Conservation (phyloP, 1,140 invertebrate species). For the Pteromalus puparum region DNA sequence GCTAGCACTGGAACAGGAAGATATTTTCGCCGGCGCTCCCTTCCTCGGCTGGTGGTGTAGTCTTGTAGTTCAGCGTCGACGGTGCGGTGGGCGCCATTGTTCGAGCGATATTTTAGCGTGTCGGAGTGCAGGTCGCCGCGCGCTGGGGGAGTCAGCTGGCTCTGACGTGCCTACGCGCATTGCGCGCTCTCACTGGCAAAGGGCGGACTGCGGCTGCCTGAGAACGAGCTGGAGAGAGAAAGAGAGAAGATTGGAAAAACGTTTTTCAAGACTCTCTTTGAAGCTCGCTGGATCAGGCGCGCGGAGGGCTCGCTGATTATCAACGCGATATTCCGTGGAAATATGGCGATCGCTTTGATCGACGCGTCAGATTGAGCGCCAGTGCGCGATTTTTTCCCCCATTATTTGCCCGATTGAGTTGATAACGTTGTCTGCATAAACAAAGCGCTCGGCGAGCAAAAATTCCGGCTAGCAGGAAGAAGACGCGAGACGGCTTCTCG, state of each 20-base stretch:
- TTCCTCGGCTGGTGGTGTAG: slow-evolving; percentile 53
- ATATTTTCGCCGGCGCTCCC: slow-evolving; percentile 51
- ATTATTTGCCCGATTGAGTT: background rate
- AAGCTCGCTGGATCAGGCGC: background rate
- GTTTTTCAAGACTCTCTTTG: background rate
- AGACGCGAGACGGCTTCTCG: background rate
- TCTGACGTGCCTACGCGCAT: slow-evolving; percentile 71
- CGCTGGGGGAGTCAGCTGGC: slow-evolving; percentile 71
- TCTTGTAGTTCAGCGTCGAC: background rate
- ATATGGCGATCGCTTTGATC: background rate
- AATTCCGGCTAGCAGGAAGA: background rate
- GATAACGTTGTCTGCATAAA: background rate
- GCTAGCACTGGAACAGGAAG: background rate
- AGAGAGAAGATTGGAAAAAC: background rate
- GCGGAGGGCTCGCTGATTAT: background rate
- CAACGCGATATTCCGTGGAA: background rate
- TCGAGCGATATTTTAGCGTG: slow-evolving; percentile 73
- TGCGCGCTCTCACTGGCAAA: background rate
- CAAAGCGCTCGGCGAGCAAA: background rate
- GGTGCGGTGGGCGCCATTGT: slow-evolving; percentile 66
- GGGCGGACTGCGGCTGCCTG: background rate
- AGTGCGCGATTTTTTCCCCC: too few species aligned
- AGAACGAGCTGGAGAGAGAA: background rate
- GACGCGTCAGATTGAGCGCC: background rate
- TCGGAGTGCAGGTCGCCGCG: slow-evolving; percentile 57